These are phyloP conservation scores for Myotis davidii DNA, from an alignment of 2,113 vertebrate species.

Conservation along the genomic window DNA sequence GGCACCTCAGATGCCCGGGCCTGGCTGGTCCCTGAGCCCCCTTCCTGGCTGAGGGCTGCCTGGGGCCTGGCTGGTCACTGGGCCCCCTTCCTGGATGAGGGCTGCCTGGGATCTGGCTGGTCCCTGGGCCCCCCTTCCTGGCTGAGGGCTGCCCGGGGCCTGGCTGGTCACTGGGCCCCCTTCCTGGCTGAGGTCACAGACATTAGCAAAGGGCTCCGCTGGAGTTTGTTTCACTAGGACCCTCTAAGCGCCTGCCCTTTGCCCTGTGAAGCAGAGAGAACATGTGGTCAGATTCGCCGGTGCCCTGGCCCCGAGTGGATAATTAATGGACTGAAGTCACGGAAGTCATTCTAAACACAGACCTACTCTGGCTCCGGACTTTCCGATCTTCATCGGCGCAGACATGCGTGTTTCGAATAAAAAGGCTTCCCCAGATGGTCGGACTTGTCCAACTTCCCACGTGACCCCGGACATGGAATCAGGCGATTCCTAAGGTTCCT, in stretches of 20 bases:
- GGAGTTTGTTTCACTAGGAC: neutral
- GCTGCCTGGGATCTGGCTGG: too few species aligned
- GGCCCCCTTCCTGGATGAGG: too few species aligned
- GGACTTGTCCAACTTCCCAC: neutral
- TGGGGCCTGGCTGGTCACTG: too few species aligned
- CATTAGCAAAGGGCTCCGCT: neutral
- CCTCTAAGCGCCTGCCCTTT: neutral
- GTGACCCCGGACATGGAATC: neutral
- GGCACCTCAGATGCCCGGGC: neutral
- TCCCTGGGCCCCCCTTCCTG: neutral
- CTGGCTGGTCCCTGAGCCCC: too few species aligned
- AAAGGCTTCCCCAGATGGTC: neutral
- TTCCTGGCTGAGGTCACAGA: neutral
- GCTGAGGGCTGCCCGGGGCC: neutral
- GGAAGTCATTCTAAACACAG: neutral
- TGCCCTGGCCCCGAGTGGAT: neutral
- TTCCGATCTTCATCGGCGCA: neutral
- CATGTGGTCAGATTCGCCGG: neutral
- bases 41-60: too few species aligned
- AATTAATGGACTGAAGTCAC: neutral
- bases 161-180: neutral
- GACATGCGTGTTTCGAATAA: rapidly evolving
- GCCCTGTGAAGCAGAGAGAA: neutral
- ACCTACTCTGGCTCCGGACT: neutral
- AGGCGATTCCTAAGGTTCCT: neutral